phyloP scores from a whole-genome alignment of 2,888 invertebrate genomes.

The Drosophila sordidula region DNA sequence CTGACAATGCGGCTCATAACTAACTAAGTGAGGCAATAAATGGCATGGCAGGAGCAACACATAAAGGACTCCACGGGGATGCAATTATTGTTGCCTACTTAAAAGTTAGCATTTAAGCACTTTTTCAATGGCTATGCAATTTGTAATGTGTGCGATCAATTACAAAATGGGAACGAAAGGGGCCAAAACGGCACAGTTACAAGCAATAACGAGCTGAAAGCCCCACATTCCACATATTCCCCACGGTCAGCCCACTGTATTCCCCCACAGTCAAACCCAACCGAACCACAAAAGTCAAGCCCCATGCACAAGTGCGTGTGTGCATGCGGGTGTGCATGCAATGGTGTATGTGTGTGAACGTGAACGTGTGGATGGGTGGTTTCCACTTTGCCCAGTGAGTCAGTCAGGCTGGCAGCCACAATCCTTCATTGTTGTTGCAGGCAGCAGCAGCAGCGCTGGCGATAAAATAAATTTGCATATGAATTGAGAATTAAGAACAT shows the following conservation, averaged over 20 bases:
- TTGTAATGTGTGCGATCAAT: conserved; percentile 73
- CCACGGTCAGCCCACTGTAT: conserved; percentile 10
- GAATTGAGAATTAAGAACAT: conserved; percentile 85
- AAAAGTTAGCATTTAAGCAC: conserved; percentile 55
- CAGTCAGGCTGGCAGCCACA: conserved; percentile 64
- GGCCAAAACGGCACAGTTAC: conserved; percentile 72
- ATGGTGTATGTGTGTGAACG: conserved; percentile 4
- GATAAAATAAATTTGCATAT: conserved; percentile 85
- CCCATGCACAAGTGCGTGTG: conserved; percentile 35
- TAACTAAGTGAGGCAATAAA: conserved; percentile 47
- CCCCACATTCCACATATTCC: conserved; percentile 8
- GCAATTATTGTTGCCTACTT: conserved; percentile 59
- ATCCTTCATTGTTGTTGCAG: conserved; percentile 74
- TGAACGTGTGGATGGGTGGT: conserved; percentile 32
- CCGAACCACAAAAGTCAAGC: conserved; percentile 63
- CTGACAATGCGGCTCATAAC: conserved; percentile 38
- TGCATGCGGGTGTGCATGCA: conserved; percentile 12
- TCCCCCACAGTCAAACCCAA: conserved; percentile 44
- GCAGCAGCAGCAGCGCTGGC: conserved; percentile 60
- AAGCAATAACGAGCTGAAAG: conserved; percentile 70
- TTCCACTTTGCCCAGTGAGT: conserved; percentile 48
- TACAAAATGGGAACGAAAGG: conserved; percentile 46
- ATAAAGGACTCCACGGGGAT: not conserved
- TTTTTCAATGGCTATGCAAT: conserved; percentile 51
- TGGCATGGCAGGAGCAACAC: conserved; percentile 3